Evolutionary conservation across 1,140 invertebrate genomes (phyloP), one percentile per base, ranked within the genome.

Genomic region (Temnothorax longispinosus): DNA sequence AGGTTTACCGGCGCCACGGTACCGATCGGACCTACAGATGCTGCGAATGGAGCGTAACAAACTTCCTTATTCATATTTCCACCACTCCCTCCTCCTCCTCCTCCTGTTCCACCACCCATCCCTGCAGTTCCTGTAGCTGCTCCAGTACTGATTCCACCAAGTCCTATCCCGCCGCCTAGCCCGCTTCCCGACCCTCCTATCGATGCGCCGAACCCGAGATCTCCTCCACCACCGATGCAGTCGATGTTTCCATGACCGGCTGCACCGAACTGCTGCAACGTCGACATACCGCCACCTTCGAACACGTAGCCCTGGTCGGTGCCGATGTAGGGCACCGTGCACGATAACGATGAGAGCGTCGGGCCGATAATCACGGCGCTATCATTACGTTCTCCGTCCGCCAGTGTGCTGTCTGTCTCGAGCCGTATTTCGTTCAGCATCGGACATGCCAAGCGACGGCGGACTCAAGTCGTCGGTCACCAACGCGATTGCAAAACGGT

Each of bases 21-120:
- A 93, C 90, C 94, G 93, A 93, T 93, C 91, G 91, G 93, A 21
- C 71, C 89, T 41, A 87, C 62, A 4, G 89, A 88, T 88, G 93
- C 93, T 60, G 94, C 93, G 91, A 96, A 96, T 92, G 95, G 95
- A 91, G 96, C 96, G 92, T 96, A 96, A 89, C 96, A 96, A 85
- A 96, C 96, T 93, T 96, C 96, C 89, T 96, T 96, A 90, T 92
- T 94, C 90, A 89, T 75, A n/a, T 88, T 92, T 56, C 92, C 89
- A 32, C 75, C 72, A 62, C 88, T 71, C 47, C 89, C 89, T 65
- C 69, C 82, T 72, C 21, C 21, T 21, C 77, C 88, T 80, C 85
- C 89, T 88, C 89, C 87, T 67, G 54, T 89, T 87, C 89, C 86
- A 56, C 62, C 89, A 85, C 87, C 71, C 65, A 89, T 92, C 69